Evolutionary conservation across 2,113 vertebrate species (phyloP).

Genomic region (Gulo gulo): DNA sequence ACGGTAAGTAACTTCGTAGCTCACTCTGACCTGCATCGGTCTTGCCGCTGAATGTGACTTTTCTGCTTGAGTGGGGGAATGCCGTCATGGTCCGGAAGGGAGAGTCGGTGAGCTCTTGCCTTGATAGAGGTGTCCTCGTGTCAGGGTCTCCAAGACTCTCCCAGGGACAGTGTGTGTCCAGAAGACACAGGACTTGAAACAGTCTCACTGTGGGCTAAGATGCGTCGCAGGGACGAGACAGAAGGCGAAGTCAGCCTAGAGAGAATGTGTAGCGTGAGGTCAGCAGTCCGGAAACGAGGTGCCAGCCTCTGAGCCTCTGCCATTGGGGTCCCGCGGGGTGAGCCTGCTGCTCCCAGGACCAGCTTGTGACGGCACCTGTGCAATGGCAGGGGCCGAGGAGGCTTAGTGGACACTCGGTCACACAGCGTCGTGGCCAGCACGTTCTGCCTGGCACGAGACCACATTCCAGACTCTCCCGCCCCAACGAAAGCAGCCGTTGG

Average conservation of each 20-base stretch:
- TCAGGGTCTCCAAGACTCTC: background rate
- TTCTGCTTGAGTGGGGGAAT: background rate
- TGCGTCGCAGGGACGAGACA: background rate
- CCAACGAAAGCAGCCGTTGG: background rate
- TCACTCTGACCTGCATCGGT: background rate
- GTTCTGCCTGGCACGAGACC: background rate
- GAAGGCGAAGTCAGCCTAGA: background rate
- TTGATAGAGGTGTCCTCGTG: background rate
- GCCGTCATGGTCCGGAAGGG: background rate
- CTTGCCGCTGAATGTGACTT: background rate
- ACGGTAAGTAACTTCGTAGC: background rate
- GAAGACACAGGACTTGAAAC: background rate
- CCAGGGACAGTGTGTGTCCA: background rate
- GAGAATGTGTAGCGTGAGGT: background rate
- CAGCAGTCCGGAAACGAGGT: background rate
- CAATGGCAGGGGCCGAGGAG: background rate
- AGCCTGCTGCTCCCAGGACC: background rate
- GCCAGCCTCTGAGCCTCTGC: background rate
- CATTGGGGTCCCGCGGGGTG: accelerated
- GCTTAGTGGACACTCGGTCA: background rate
- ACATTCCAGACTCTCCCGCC: background rate
- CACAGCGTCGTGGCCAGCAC: background rate
- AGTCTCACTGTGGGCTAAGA: background rate
- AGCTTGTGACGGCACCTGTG: background rate
- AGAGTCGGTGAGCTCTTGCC: too few relatives aligned